Conservation (phyloP, 1,140 invertebrate genomes). For the Brachionus asplanchnoidis region DNA sequence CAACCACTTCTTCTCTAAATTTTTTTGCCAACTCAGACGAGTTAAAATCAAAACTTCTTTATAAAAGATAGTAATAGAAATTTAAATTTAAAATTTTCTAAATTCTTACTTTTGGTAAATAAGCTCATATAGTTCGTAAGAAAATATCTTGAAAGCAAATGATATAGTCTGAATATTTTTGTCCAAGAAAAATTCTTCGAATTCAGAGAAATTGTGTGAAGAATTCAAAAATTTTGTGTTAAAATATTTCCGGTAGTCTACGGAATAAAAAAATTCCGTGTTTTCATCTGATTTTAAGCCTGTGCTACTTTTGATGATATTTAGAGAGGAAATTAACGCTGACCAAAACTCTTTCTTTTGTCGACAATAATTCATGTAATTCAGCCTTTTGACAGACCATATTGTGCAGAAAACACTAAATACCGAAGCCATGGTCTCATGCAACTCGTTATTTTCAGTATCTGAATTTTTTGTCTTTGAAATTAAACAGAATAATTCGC, state of each 20-base stretch:
- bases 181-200: neutral
- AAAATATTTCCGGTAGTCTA: neutral
- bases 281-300: neutral
- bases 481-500: neutral
- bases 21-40: slow-evolving; percentile 8
- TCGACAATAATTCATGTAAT: slow-evolving; percentile 27
- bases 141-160: slow-evolving; percentile 24
- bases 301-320: neutral
- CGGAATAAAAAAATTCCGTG: neutral
- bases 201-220: neutral
- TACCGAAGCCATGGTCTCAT: neutral
- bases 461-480: neutral
- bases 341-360: neutral
- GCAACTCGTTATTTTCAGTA: neutral
- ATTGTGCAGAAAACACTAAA: slow-evolving; percentile 6
- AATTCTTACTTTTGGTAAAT: neutral
- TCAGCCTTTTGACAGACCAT: slow-evolving; percentile 26
- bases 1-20: slow-evolving; percentile 5
- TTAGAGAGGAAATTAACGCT: neutral
- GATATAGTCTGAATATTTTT: neutral
- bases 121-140: slow-evolving; percentile 8
- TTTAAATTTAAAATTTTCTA: neutral
- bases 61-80: neutral
- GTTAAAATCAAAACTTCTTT: neutral
- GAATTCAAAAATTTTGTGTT: neutral